phyloP scores from a whole-genome alignment of 2,113 vertebrate genomes.

The Alosa alosa region DNA sequence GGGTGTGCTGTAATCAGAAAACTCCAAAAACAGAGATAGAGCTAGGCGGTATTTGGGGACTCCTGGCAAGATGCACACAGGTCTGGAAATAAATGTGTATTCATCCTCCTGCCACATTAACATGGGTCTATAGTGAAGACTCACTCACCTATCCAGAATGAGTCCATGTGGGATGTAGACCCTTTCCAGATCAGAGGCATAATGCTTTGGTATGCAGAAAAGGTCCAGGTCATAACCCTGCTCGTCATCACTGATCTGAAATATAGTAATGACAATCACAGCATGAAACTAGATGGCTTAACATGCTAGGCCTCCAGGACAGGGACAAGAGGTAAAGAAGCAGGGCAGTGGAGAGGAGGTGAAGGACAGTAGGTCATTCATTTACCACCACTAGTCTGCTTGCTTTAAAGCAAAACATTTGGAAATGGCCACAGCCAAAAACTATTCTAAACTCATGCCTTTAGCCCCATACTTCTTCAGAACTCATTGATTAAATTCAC shows the following conservation, averaged over 20 bases:
- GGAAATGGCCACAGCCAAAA: not conserved
- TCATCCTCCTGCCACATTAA: not conserved
- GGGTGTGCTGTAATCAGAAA: not conserved
- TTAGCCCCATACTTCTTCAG: not conserved
- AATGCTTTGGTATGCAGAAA: conserved; percentile 98
- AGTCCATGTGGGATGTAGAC: conserved; percentile 97
- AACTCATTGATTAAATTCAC: not conserved
- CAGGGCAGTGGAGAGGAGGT: not conserved
- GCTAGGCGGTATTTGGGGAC: not conserved
- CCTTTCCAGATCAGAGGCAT: conserved; percentile 85
- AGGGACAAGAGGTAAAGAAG: not conserved
- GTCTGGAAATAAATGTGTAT: not conserved
- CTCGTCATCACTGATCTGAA: conserved; percentile 93
- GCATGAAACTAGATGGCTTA: not conserved
- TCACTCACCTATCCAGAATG: conserved; percentile 92
- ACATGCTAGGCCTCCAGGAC: not conserved
- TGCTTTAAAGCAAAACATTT: not conserved
- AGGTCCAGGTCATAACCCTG: conserved; percentile 94
- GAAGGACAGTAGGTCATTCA: not conserved
- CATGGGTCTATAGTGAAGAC: not conserved
- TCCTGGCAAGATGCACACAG: not conserved
- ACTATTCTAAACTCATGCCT: not conserved
- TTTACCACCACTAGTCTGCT: not conserved
- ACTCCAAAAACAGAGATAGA: not conserved
- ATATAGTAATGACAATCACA: conserved; percentile 46